A percentile compares a stretch with the other conserved stretches of the same genome.
phyloP scores from a whole-genome alignment of 2,797 vertebrate genomes.

The Philypnodon macrostomus region DNA sequence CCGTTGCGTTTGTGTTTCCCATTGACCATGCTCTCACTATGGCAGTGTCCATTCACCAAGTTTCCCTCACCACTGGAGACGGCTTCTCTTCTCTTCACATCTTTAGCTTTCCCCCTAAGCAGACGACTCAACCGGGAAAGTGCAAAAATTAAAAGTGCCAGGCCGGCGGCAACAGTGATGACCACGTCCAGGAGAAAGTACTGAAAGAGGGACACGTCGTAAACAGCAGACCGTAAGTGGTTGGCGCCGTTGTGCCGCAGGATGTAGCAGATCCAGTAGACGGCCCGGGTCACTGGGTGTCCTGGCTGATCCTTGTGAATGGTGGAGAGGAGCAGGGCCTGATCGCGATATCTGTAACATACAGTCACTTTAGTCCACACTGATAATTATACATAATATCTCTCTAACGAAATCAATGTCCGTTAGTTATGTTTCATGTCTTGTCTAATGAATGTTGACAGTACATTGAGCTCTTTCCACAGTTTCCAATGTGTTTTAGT shows the following conservation, averaged over 20 bases:
- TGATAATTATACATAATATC: not conserved
- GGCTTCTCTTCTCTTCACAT: constrained; percentile 24
- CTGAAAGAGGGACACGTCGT: constrained; percentile 87
- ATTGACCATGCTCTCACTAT: constrained; percentile 86
- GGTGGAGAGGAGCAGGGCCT: constrained; percentile 85
- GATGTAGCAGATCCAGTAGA: constrained; percentile 97
- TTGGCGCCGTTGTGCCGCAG: constrained; percentile 89
- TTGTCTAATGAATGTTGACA: too few species aligned
- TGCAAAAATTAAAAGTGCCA: constrained; percentile 71
- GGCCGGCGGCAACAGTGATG: constrained; percentile 69
- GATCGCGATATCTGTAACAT: constrained; percentile 83
- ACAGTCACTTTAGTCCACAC: not conserved
- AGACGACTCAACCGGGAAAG: constrained; percentile 75
- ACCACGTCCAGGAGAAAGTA: constrained; percentile 94
- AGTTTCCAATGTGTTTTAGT: too few species aligned
- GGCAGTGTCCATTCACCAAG: constrained; percentile 89
- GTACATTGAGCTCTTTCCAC: too few species aligned
- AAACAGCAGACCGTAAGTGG: constrained; percentile 90
- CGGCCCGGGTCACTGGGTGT: constrained; percentile 89
- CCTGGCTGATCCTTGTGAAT: constrained; percentile 97
- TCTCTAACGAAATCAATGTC: too few species aligned
- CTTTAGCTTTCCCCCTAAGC: constrained; percentile 71
- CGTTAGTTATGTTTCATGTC: too few species aligned
- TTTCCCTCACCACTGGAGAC: constrained; percentile 48
- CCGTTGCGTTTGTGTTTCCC: constrained; percentile 93